These are phyloP conservation scores for Lordiphosa mommai DNA, from an alignment of 1,140 invertebrate genomes.

Conservation along the genomic window DNA sequence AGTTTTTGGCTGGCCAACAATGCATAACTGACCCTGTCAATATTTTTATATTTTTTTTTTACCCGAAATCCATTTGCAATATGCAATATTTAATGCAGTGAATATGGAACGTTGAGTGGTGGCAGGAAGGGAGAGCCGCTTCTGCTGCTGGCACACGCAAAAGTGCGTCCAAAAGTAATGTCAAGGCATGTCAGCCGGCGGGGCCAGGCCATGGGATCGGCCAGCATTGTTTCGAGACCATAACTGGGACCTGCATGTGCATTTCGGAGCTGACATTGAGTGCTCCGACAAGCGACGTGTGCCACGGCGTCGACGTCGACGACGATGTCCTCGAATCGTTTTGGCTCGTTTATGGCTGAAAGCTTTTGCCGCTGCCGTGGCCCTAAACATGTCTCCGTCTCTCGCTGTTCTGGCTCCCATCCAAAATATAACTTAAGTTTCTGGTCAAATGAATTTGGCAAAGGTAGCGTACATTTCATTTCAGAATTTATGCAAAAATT, in stretches of 20 bases:
- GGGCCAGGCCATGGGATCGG: not conserved
- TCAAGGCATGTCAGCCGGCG: slow-evolving; percentile 42
- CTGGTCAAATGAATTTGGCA: slow-evolving; percentile 80
- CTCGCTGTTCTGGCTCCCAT: slow-evolving; percentile 44
- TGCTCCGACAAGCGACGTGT: slow-evolving; percentile 70
- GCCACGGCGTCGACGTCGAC: slow-evolving; percentile 7
- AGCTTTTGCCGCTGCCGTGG: slow-evolving; percentile 76
- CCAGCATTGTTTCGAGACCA: slow-evolving; percentile 56
- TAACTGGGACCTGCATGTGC: slow-evolving; percentile 40
- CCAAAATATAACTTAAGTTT: slow-evolving; percentile 80
- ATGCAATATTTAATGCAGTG: slow-evolving; percentile 72
- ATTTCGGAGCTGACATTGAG: slow-evolving; percentile 64
- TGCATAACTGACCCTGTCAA: slow-evolving; percentile 76
- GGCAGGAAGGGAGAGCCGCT: not conserved
- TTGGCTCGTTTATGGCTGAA: slow-evolving; percentile 74
- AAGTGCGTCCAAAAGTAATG: slow-evolving; percentile 65
- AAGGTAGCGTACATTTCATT: slow-evolving; percentile 62
- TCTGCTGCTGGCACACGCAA: slow-evolving; percentile 14
- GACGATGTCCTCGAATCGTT: slow-evolving; percentile 30
- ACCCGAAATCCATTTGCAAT: slow-evolving; percentile 64
- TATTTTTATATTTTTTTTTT: too few species aligned
- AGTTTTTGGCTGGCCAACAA: slow-evolving; percentile 71
- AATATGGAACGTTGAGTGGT: slow-evolving; percentile 28
- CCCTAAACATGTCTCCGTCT: slow-evolving; percentile 65
- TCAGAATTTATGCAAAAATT: slow-evolving; percentile 72